Base-by-base conservation (phyloP, 2,888 invertebrate species). In the Leucophenga montana region DNA sequence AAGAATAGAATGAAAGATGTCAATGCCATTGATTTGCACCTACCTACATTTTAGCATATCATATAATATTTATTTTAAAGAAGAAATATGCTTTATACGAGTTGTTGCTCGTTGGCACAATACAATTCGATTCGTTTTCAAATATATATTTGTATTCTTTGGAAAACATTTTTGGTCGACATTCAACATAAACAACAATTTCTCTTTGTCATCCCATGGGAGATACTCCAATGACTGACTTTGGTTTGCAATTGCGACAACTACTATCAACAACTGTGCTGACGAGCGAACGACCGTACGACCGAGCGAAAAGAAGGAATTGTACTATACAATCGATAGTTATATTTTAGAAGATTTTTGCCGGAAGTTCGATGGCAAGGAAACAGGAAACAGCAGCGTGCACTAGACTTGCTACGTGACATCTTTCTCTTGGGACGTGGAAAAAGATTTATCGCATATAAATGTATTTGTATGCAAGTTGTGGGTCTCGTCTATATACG, bases 401-500 rank as follows among this genome's bases (percentile, higher is more conserved):
- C 18, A 79, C 79, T 78, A 77, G 50, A 68, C 72, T 73, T 78
- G 74, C 74, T 84, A 82, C 81, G 81, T 82, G 81, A 82, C 81
- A 83, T 82, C 81, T 84, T 84, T 82, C 81, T 79, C 79, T 74
- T 69, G 84, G 76, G 82, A 82, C 84, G 75, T 82, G 82, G 16
- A 64, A 48, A 64, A 80, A 82, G 81, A 82, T 82, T 82, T 82
- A 82, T 82, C 62, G 48, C 27, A 46, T 46, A 44, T 20, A 64
- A 64, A 64, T 48, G 62, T 64, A 22, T 59, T 16, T 81, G 84
- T 82, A 79, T 84, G 84, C 83, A 81, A 72, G 77, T 80, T 82
- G 82, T 76, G 77, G 62, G 57, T 71, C 27, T 27, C 73, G 13
- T 50, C 16, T 56, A 33, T 69, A 31, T 67, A 18, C 67, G 73